Base-by-base conservation (phyloP, 1,140 invertebrate genomes). In the Drosophila burlai region DNA sequence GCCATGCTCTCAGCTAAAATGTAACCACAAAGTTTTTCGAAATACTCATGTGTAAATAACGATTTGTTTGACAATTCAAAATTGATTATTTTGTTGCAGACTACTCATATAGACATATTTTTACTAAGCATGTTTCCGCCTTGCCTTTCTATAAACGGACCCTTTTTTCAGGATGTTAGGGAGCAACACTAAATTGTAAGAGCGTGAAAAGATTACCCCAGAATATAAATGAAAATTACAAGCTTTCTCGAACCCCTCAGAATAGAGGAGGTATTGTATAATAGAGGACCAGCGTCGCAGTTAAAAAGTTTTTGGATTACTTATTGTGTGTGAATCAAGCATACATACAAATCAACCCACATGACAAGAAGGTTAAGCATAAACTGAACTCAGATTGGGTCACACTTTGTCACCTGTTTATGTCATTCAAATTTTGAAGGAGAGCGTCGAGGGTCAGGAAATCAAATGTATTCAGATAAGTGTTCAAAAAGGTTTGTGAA, bases 371-470 rank as follows among this genome's bases (percentile, higher is more conserved):
- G 46, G 72, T 59, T 54, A 10, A 61, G 24, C 61, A 46, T 71
- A 50, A 83, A 71, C 62, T 83, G 55, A 52, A 63, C 46, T 68
- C 64, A 42, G 62, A 63, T 69, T 69, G 83, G 84, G 58, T 63
- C 60, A 50, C 66, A 24, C 64, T 45, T 71, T 59, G 31, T 29
- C 40, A 54, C 42, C 60, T 78, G 80, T 55, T 74, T 71, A 38
- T 86, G 75, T 61, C 57, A 81, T 46, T 62, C 13, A 61, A 82
- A 60, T 64, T 34, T 10, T 46, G 52, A 10, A 36, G 52, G 47
- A 49, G 16, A 45, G 10, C 31, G 16, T 21, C 2, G 24, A 63
- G 59, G 29, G 43, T 68, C 34, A 58, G 34, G 21, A 57, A 57
- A 57, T 36, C 54, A 38, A 24, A 21, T 57, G 34, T 13, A 57